Evolutionary conservation across 2,888 invertebrate species (phyloP), one percentile per base, ranked within the genome.

Genomic region (Colletes collaris): DNA sequence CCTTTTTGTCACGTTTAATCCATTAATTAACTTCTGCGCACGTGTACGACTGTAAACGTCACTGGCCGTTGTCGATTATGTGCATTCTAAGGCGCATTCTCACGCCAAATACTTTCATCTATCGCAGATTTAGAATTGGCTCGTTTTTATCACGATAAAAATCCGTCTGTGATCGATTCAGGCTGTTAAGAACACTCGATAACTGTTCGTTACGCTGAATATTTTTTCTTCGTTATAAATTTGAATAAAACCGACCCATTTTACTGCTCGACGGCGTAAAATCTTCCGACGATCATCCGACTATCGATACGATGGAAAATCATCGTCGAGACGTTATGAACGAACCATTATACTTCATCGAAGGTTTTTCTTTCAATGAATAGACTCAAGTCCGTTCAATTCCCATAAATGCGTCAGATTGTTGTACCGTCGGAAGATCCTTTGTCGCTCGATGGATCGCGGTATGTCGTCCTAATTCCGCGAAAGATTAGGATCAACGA

Each of bases 21-120:
- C 84, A 84, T 84, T 83, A 82, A 84, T 83, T 87, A 81, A 86
- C 83, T 81, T 85, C 83, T 87, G 87, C 87, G 87, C 87, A 87
- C 87, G 87, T 87, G 87, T 87, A 82, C 76, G 59, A 72, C 60
- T 19, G 67, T 0, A 70, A 65, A 84, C 83, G 83, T 83, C 83
- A 83, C 40, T 56, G 40, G 16, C 35, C 27, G 50, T 46, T 53
- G 81, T 71, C 77, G 71, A 78, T 81, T 62, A 64, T 50, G 58
- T 56, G 65, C 16, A 19, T 35, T 13, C 37, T 11, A 74, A 70
- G 80, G 63, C 56, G 72, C 44, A 27, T 72, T 44, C 40, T 62
- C 66, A 76, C 37, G 50, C 11, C 16, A 16, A 37, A 50, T 35
- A 16, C 4, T 27, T 10, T 6, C 5, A n/a, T 3, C 13, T 35